Percentiles rank a stretch among this genome's conserved stretches.
phyloP scores from a whole-genome alignment of 2,113 vertebrate genomes.

The Heliornis fulica region DNA sequence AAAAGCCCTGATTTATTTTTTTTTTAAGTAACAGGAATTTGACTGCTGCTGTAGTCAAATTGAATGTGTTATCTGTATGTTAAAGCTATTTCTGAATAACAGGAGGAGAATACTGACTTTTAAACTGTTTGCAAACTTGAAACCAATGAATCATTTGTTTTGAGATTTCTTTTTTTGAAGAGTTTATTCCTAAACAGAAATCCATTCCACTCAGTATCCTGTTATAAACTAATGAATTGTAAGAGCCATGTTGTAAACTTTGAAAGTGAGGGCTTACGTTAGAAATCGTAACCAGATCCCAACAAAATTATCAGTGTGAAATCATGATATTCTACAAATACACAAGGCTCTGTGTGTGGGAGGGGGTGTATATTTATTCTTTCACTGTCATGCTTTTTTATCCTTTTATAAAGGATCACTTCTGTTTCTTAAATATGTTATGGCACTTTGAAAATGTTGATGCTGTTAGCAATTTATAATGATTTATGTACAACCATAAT shows the following conservation, averaged over 20 bases:
- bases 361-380: not conserved
- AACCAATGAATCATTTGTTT: not conserved
- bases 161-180: too few species aligned
- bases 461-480: not conserved
- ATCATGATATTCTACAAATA: not conserved
- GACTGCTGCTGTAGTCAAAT: not conserved
- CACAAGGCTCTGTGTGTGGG: not conserved
- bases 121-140: not conserved
- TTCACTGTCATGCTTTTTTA: not conserved
- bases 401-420: not conserved
- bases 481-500: not conserved
- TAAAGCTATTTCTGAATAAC: not conserved
- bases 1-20: not conserved
- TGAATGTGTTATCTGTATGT: not conserved
- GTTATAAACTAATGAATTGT: not conserved
- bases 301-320: not conserved
- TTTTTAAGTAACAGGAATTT: not conserved
- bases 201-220: not conserved
- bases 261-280: not conserved
- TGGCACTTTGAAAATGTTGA: not conserved
- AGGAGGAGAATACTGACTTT: not conserved
- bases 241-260: not conserved
- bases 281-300: not conserved
- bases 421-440: not conserved
- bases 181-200: not conserved